Base-by-base conservation (phyloP, 1,140 invertebrate species). In the Oncopodura yosiiana region DNA sequence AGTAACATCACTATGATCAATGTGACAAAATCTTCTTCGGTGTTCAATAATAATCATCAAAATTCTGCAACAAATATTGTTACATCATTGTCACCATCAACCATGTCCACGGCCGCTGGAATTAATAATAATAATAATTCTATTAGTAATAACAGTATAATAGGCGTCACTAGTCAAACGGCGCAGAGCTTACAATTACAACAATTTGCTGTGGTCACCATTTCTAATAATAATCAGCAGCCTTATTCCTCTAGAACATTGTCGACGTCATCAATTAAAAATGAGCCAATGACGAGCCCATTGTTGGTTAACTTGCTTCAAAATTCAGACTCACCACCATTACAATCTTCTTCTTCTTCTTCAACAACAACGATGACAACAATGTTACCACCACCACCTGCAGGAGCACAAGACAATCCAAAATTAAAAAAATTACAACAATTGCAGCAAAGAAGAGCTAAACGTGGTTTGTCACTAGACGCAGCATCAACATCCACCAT, bases 231-330 rank as follows among this genome's bases (percentile, higher is more conserved):
- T 39, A 27, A 16, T 34, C 38, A 16, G 30, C 27, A 46, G 37
- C 1, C 30, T 24, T 21, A 23, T 26, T 42, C 42, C 46, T n/a
- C 30, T 32, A 37, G 36, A 50, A 26, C 14, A 5, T 41, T 36
- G 36, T 43, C 19, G 36, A 29, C 19, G 36, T 32, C 21, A 26
- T 23, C 34, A 44, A 37, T 8, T 30, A 29, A 26, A 27, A 14
- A 36, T 55, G 43, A 68, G 42, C 56, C 65, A 39, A 52, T 87
- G 63, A 86, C 87, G 53, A 91, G 87, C 69, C 89, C 89, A n/a
- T 71, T 94, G 48, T 74, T 94, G 38, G 89, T 94, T 3, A 94
- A 94, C 73, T 71, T 94, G 49, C 73, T 94, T 60, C 88, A 93
- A 74, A 92, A 87, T 67, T 37, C 38, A 26, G 55, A 51, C 9